Conservation (phyloP, 1,140 invertebrate genomes). For the Drosophila arizonae region DNA sequence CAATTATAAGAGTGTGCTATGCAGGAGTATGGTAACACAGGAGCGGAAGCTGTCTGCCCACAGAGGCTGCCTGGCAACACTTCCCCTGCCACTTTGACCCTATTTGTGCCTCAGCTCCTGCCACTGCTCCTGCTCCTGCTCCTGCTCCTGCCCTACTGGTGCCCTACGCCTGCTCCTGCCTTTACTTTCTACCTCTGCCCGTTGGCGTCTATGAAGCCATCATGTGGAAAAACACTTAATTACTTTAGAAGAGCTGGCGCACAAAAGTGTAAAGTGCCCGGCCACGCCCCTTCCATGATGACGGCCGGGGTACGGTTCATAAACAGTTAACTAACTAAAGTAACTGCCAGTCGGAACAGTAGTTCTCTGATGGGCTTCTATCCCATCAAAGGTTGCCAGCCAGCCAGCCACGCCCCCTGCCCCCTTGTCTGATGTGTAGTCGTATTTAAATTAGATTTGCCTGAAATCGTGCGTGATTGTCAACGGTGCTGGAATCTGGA, state of each 20-base stretch:
- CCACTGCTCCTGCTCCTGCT: background rate
- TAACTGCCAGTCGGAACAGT: conserved; percentile 51
- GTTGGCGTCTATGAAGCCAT: conserved; percentile 71
- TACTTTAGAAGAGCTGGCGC: conserved; percentile 75
- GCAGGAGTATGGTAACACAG: conserved; percentile 34
- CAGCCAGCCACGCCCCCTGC: background rate
- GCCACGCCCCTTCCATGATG: conserved; percentile 56
- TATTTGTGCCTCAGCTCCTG: background rate
- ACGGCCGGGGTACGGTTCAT: conserved; percentile 48
- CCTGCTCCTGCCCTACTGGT: background rate
- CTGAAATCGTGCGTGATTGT: conserved; percentile 81
- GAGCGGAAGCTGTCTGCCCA: conserved; percentile 24
- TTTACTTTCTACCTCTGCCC: conserved; percentile 12
- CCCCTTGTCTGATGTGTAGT: conserved; percentile 63
- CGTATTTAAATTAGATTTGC: conserved; percentile 80
- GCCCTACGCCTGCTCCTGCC: conserved; percentile 8
- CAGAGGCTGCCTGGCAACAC: conserved; percentile 42
- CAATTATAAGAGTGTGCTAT: conserved; percentile 74
- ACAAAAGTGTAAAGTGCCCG: conserved; percentile 77
- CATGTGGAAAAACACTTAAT: conserved; percentile 81
- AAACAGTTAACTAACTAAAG: conserved; percentile 80
- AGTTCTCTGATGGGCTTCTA: conserved; percentile 15
- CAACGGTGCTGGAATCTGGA: conserved; percentile 34
- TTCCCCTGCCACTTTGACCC: conserved; percentile 21
- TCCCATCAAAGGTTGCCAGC: conserved; percentile 68